Percentiles rank a stretch among this genome's conserved stretches.
Conservation (phyloP, 2,113 vertebrate genomes). For the Sakesphorus luctuosus region DNA sequence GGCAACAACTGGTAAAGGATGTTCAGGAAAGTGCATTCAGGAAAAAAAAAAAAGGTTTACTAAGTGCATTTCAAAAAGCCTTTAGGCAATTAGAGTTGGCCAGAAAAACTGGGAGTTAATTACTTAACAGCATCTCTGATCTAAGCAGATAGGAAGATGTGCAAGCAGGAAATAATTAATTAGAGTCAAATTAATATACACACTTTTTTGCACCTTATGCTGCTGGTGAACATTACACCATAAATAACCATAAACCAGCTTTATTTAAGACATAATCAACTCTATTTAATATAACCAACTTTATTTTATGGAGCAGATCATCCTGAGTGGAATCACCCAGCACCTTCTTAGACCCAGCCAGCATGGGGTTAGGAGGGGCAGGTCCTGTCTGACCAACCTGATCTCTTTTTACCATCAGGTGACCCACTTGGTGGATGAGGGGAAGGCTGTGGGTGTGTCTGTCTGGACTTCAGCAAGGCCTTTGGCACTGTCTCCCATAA, state of each 20-base stretch:
- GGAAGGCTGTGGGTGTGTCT: no score
- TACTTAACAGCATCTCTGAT: neutral
- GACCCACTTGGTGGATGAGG: no score
- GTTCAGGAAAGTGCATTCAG: constrained; percentile 71
- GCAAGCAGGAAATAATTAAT: neutral
- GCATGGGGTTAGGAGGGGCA: no score
- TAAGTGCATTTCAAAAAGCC: neutral
- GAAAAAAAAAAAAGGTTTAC: neutral
- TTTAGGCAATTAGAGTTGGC: neutral
- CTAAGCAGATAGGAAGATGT: neutral
- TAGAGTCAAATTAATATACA: neutral
- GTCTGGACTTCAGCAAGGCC: no score
- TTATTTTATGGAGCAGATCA: no score
- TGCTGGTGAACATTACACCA: accelerated
- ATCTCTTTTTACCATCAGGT: no score
- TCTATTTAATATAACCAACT: neutral
- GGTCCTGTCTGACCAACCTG: no score
- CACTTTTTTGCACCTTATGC: neutral
- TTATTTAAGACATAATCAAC: accelerated
- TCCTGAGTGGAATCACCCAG: no score
- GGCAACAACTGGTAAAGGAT: constrained; percentile 85
- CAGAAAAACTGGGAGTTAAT: neutral
- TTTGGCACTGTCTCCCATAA: no score
- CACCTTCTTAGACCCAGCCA: no score
- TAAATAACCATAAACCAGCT: accelerated